These are phyloP conservation scores for Ophiothrix spiculata DNA, from an alignment of 35 echinoderm and acorn worm genomes.

Conservation along the genomic window DNA sequence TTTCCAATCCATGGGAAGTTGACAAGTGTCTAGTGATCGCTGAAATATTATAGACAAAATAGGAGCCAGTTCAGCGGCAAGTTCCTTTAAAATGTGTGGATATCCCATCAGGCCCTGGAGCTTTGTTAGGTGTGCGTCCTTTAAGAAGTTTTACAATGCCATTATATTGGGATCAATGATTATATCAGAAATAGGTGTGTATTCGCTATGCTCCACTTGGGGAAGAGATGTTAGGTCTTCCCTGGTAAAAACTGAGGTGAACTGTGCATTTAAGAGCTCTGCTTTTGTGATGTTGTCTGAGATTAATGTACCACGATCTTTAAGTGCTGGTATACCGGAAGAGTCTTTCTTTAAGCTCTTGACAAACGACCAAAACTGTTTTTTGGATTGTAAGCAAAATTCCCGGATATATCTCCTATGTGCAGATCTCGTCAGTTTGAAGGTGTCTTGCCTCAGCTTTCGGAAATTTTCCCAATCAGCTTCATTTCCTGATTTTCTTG, in stretches of 20 bases:
- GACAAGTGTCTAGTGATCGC: not conserved
- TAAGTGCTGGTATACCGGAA: conserved; percentile 16
- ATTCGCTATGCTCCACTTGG: not conserved
- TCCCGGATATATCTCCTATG: conserved; percentile 21
- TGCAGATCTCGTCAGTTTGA: conserved; percentile 16
- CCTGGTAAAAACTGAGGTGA: conserved; percentile 27
- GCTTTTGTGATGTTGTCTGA: conserved; percentile 19
- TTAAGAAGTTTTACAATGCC: not conserved
- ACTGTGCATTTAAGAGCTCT: conserved; percentile 24
- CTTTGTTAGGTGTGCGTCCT: not conserved
- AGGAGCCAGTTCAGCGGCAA: not conserved
- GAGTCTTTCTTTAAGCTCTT: conserved; percentile 39
- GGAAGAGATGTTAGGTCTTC: not conserved
- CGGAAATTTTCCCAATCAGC: conserved; percentile 38
- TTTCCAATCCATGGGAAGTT: not conserved
- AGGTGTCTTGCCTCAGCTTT: conserved; percentile 17
- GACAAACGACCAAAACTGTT: conserved; percentile 36
- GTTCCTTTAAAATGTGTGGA: not conserved
- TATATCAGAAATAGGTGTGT: not conserved
- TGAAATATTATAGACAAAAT: not conserved
- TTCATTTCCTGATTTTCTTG: not conserved
- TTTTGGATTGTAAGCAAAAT: conserved; percentile 28
- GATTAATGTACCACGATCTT: conserved; percentile 11
- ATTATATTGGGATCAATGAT: not conserved
- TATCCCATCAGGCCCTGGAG: not conserved